Evolutionary conservation across 2,113 vertebrate species (phyloP).

Genomic region (Eptesicus fuscus): DNA sequence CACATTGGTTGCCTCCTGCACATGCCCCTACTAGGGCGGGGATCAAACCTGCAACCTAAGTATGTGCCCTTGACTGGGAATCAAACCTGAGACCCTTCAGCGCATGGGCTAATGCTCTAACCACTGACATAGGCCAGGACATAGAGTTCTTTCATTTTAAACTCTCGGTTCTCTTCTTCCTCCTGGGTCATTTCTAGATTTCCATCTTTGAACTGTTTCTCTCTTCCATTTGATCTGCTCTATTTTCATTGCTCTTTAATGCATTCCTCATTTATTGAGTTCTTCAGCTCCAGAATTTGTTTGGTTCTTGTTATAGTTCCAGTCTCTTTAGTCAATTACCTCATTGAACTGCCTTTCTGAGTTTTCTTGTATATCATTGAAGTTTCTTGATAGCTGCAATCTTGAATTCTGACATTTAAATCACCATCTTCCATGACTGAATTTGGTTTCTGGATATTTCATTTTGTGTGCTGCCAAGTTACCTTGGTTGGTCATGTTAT

Average conservation of each 20-base stretch:
- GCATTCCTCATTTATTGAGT: not conserved
- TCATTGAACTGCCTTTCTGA: not conserved
- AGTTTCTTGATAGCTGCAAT: not conserved
- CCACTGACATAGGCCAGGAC: too few species aligned
- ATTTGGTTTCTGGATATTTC: not conserved
- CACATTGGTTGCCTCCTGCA: too few species aligned
- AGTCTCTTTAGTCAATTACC: not conserved
- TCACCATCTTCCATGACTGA: not conserved
- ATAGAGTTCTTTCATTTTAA: not conserved
- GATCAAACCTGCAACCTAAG: too few species aligned
- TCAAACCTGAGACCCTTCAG: too few species aligned
- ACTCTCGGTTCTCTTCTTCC: not conserved
- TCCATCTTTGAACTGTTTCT: not conserved
- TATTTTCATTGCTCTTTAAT: not conserved
- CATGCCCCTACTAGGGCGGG: too few species aligned
- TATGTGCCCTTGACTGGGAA: too few species aligned
- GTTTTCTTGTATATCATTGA: not conserved
- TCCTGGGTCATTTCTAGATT: not conserved
- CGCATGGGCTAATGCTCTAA: too few species aligned
- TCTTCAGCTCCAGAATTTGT: not conserved
- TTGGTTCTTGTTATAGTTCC: not conserved
- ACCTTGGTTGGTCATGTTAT: not conserved
- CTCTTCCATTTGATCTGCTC: not conserved
- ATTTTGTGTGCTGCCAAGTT: not conserved
- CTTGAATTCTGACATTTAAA: not conserved